Evolutionary conservation across 2,888 invertebrate genomes (phyloP).

Genomic region (Tribolium freemani): DNA sequence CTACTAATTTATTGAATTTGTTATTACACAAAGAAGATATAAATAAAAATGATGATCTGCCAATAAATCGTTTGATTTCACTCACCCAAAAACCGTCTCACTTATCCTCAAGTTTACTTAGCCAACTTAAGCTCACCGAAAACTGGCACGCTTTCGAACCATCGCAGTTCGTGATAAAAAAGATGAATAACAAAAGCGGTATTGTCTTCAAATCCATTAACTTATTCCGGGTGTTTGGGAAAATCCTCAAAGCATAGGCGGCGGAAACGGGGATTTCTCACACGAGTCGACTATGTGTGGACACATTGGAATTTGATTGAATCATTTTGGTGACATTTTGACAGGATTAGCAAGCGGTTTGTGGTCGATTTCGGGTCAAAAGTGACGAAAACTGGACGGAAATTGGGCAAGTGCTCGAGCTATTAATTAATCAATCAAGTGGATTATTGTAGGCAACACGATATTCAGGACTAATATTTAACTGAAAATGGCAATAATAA

Average conservation of each 20-base stretch:
- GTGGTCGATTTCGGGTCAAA: not conserved
- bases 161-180: not conserved
- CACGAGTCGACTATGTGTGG: slow-evolving; percentile 5
- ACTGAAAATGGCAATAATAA: too few relatives aligned
- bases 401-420: not conserved
- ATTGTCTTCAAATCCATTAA: not conserved
- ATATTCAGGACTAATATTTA: not conserved
- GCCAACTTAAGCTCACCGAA: not conserved
- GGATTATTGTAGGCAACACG: not conserved
- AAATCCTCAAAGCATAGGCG: slow-evolving; percentile 1
- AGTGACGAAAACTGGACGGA: not conserved
- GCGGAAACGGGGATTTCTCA: not conserved
- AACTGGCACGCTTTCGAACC: not conserved
- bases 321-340: not conserved
- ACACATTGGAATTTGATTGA: not conserved
- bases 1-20: too few relatives aligned
- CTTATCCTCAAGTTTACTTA: too few relatives aligned
- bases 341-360: too few relatives aligned
- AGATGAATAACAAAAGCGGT: not conserved
- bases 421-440: not conserved
- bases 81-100: too few relatives aligned
- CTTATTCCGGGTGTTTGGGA: slow-evolving; percentile 25
- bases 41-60: too few relatives aligned
- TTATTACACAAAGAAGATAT: too few relatives aligned
- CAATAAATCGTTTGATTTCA: too few relatives aligned